Conservation (phyloP, 1,140 invertebrate genomes). For the Lepidurus apus region DNA sequence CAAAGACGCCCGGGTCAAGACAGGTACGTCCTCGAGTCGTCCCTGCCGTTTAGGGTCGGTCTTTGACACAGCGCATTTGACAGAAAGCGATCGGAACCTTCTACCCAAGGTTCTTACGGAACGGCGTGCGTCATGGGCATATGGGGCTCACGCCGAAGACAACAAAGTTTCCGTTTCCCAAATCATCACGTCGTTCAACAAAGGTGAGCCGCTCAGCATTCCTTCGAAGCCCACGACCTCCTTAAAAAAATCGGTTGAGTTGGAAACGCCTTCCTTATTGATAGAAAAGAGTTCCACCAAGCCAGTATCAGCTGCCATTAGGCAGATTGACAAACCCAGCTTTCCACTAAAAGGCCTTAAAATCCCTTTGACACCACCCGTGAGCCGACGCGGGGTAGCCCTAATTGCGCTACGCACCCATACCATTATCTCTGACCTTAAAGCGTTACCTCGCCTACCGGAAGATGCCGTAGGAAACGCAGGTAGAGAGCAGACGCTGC, state of each 20-base stretch:
- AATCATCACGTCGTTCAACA: constrained; percentile 31
- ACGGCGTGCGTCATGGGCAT: constrained; percentile 35
- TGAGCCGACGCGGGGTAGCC: neutral
- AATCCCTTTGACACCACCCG: neutral
- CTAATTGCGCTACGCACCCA: neutral
- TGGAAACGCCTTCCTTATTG: neutral
- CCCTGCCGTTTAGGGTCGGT: neutral
- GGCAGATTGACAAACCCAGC: neutral
- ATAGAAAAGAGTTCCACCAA: neutral
- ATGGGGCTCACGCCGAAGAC: constrained; percentile 31
- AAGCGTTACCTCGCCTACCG: constrained; percentile 31
- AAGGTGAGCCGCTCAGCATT: constrained; percentile 17
- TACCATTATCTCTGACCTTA: constrained; percentile 22
- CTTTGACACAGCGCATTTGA: constrained; percentile 32
- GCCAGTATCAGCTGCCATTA: neutral
- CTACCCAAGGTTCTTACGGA: constrained; percentile 27
- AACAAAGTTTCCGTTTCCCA: constrained; percentile 29
- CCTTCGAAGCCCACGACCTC: neutral
- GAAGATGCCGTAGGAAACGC: constrained; percentile 30
- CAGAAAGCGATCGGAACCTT: constrained; percentile 29
- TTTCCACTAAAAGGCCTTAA: neutral
- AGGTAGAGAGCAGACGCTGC: neutral
- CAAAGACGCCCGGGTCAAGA: constrained; percentile 22
- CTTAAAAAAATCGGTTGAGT: neutral
- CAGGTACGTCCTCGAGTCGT: constrained; percentile 6